Conservation (phyloP, 2,113 vertebrate genomes). For the Toxostoma redivivum region DNA sequence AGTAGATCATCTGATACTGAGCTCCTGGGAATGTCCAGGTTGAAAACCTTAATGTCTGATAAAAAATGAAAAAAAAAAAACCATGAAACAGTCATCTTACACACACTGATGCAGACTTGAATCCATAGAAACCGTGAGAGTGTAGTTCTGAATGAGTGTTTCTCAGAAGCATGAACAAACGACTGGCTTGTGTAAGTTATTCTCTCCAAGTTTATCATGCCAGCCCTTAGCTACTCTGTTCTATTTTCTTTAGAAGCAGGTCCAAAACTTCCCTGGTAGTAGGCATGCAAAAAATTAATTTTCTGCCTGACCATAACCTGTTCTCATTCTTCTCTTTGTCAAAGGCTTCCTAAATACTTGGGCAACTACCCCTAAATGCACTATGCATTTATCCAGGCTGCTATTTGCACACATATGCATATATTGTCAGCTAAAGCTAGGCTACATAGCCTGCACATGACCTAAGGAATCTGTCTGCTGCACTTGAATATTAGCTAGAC, state of each 20-base stretch:
- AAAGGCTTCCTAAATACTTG: not conserved
- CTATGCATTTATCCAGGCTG: not conserved
- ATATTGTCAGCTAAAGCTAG: not conserved
- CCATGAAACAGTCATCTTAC: not conserved
- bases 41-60: not conserved
- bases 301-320: not conserved
- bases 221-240: not conserved
- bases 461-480: not conserved
- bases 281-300: not conserved
- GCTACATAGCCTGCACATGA: not conserved
- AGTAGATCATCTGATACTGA: not conserved
- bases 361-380: not conserved
- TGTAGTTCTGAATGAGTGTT: not conserved
- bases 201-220: not conserved
- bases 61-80: not conserved
- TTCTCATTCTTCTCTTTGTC: not conserved
- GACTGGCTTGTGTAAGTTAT: accelerated
- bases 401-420: not conserved
- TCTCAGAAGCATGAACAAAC: not conserved
- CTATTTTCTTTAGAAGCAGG: not conserved
- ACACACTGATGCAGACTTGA: not conserved
- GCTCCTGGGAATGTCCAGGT: not conserved
- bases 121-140: not conserved
- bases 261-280: not conserved
- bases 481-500: not conserved